Percentiles rank a stretch among this genome's conserved stretches.
These are phyloP conservation scores for Manis javanica DNA, from an alignment of 2,797 vertebrate species.

Conservation along the genomic window DNA sequence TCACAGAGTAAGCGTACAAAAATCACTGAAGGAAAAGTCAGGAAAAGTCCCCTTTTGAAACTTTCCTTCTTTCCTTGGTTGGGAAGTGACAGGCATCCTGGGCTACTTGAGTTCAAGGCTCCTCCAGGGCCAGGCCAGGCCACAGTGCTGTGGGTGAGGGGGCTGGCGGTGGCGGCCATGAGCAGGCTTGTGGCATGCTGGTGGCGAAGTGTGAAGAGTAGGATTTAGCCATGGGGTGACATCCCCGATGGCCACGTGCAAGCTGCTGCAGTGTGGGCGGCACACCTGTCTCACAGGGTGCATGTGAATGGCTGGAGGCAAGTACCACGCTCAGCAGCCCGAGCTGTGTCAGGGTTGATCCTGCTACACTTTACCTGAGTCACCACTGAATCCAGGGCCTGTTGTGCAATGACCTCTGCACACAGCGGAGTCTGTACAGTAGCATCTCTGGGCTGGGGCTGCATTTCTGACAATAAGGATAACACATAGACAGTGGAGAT, in stretches of 20 bases:
- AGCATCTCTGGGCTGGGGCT: rapidly evolving
- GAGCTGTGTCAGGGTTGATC: rapidly evolving
- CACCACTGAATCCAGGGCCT: neutral
- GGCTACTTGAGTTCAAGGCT: too few species aligned
- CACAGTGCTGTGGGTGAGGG: neutral
- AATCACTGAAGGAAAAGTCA: neutral
- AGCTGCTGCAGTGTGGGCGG: neutral
- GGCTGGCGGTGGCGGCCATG: neutral
- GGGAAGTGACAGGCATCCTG: neutral
- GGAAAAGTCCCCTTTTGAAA: neutral
- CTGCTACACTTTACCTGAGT: neutral
- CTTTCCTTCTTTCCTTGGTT: neutral
- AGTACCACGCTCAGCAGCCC: neutral
- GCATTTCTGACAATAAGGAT: neutral
- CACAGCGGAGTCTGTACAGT: neutral
- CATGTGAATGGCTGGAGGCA: rapidly evolving
- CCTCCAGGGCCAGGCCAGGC: neutral
- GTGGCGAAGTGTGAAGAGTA: neutral
- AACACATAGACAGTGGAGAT: neutral
- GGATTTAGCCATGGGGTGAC: neutral
- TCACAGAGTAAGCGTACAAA: neutral
- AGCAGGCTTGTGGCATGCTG: neutral
- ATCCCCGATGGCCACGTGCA: neutral
- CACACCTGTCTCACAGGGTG: neutral
- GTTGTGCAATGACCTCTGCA: neutral